A percentile compares a stretch with the other conserved stretches of the same genome.
These are phyloP conservation scores for Telmatherina bonti DNA, from an alignment of 2,797 vertebrate species.

Conservation along the genomic window DNA sequence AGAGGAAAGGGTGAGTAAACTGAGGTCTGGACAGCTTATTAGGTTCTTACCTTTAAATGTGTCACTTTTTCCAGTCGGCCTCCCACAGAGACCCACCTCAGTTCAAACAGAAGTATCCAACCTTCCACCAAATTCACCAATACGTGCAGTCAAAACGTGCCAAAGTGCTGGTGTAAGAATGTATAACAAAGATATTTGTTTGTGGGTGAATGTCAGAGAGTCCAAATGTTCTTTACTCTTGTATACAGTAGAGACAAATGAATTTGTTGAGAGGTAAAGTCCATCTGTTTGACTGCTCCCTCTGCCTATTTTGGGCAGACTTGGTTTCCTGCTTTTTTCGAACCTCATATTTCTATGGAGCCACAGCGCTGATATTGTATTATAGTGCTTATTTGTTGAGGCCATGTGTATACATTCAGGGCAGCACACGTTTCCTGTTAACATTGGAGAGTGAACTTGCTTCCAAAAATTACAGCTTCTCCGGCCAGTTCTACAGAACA, in stretches of 20 bases:
- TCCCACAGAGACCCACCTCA: slow-evolving; percentile 68
- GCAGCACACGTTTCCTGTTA: slow-evolving; percentile 80
- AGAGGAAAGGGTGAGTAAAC: slow-evolving; percentile 64
- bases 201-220: slow-evolving; percentile 32
- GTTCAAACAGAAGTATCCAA: slow-evolving; percentile 46
- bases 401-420: slow-evolving; percentile 75
- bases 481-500: slow-evolving; percentile 72
- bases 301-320: slow-evolving; percentile 32
- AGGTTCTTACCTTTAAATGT: slow-evolving; percentile 70
- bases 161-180: slow-evolving; percentile 35
- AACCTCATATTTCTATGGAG: slow-evolving; percentile 45
- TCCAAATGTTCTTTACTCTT: slow-evolving; percentile 42
- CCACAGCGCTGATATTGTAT: slow-evolving; percentile 73
- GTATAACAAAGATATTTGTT: slow-evolving; percentile 53
- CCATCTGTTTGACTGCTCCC: slow-evolving; percentile 34
- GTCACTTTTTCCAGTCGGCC: slow-evolving; percentile 77
- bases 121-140: slow-evolving; percentile 27
- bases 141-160: slow-evolving; percentile 30
- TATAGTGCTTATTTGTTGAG: slow-evolving; percentile 80
- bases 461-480: slow-evolving; percentile 76
- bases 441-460: slow-evolving; percentile 67
- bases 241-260: slow-evolving; percentile 50
- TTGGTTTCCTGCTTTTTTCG: slow-evolving; percentile 22
- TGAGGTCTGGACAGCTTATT: slow-evolving; percentile 66
- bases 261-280: slow-evolving; percentile 29